Base-by-base conservation (phyloP, 2,797 vertebrate genomes). In the Knipowitschia caucasica region DNA sequence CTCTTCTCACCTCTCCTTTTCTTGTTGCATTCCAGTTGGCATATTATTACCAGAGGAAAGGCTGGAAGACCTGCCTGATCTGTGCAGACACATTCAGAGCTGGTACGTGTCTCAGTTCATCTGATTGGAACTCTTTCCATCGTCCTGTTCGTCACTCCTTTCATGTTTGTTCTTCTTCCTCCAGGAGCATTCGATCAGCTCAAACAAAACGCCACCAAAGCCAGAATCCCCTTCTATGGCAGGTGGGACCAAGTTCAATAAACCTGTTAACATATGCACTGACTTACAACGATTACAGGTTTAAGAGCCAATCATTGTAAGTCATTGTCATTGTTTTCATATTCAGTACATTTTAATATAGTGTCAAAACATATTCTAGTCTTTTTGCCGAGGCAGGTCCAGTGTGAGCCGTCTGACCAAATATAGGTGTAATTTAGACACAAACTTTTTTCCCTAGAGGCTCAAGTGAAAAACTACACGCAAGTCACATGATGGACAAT, bases 51-150 rank as follows among this genome's bases (percentile, higher is more conserved):
- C 96, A 98, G 88, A 94, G 94, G 75, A 99, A 99, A 89, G 96
- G 96, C 62, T 99, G 96, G 96, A 99, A 99, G 87, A 98, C 95
- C 0, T 98, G 94, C 80, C 91, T 99, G 82, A 98, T 99, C 91
- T 99, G 96, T 82, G 96, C 96, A 5, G 96, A 99, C 80, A 99
- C 96, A 36, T 99, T 98, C 90, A 92, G 96, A 95, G 96, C 96
- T 75, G 96, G 96, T 98, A 84, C 73, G 12, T 38, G 31, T 56
- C 21, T 3, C 2, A 15, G 7, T 33, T 5, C n/a, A 4, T 6
- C 1, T 10, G 10, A 12, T 9, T 30, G 2, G 39, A 8, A 17
- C 3, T 15, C 5, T 12, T 7, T 18, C 34, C 5, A 17, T 31
- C 34, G 18, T 3, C 27, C 8, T 21, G 15, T 12, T 47, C 6